Evolutionary conservation across 2,113 vertebrate genomes (phyloP), one percentile per base, ranked within the genome.

Genomic region (Burhinus oedicnemus): DNA sequence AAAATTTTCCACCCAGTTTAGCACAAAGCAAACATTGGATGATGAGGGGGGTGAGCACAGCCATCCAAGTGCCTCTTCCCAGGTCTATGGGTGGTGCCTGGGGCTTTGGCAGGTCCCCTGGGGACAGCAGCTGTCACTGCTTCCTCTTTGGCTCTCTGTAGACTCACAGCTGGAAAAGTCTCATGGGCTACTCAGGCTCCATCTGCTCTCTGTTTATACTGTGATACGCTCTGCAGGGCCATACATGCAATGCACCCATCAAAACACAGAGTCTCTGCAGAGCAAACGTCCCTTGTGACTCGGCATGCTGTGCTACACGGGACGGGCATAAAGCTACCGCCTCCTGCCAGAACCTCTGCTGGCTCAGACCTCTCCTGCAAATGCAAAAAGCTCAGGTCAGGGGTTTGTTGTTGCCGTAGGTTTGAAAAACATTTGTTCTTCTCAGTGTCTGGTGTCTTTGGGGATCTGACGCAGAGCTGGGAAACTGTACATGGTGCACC

Each of bases 281-380:
- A 78, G 66, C 8, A 26, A 71, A 42, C 0, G 1, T 19, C 64
- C n/a, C 74, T 15, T 20, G 55, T 8, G 40, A 11, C 30, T 45
- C 0, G 0, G 6, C 1, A 7, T 9, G 11, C 12, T 54, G 30
- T 2, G 6, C 44, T 66, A 15, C 14, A 3, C 0, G 0, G 34
- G 62, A 38, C 0, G 5, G 32, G 25, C 38, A 55, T 6, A 54
- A 69, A 90, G 21, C 30, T 76, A 44, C 15, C 12, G 5, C 32
- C 40, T 86, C 58, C 44, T 55, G 16, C 38, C 57, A 94, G 45
- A 72, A 27, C 22, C 30, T 77, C 60, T 4, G 3, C 23, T 4
- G 6, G 38, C 86, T 84, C 54, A 89, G 68, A 40, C 18, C 14
- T 52, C 19, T 58, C 74, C 68, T 32, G 52, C 54, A 87, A 78